Percentiles rank a stretch among this genome's conserved stretches.
phyloP scores from a whole-genome alignment of 92 coral and sea anemone species.

The Heteractis magnifica region DNA sequence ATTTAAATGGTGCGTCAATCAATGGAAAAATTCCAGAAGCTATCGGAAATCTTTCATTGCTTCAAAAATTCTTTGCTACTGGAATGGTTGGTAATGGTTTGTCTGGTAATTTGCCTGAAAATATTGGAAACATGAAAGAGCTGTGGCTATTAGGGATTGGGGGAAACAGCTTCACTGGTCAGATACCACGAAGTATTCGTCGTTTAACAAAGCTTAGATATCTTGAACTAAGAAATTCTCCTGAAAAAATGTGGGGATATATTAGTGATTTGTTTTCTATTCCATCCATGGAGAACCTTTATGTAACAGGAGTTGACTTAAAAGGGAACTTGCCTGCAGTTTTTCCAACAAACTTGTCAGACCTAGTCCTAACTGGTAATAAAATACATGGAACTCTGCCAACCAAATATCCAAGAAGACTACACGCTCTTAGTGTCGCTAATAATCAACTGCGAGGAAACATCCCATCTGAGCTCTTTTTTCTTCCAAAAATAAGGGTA shows the following conservation, averaged over 20 bases:
- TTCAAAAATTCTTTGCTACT: background rate
- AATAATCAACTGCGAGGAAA: conserved; percentile 44
- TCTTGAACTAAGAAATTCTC: conserved; percentile 42
- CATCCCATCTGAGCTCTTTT: conserved; percentile 38
- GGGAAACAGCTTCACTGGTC: conserved; percentile 42
- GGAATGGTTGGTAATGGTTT: background rate
- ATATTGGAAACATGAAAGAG: background rate
- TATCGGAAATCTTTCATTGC: background rate
- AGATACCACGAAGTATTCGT: conserved; percentile 49
- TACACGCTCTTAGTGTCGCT: conserved; percentile 34
- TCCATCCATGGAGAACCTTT: conserved; percentile 11
- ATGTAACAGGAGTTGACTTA: conserved; percentile 45
- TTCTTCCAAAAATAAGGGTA: background rate
- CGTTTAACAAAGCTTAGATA: conserved; percentile 23
- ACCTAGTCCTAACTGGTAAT: conserved; percentile 42
- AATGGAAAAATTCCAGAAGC: background rate
- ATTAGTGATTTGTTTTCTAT: conserved; percentile 31
- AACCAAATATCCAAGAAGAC: background rate
- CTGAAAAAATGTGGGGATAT: conserved; percentile 33
- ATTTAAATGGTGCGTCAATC: conserved; percentile 19
- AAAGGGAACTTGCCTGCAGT: conserved; percentile 40
- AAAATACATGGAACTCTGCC: conserved; percentile 38
- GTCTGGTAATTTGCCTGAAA: background rate
- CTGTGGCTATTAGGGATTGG: conserved; percentile 17
- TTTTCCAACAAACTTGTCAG: conserved; percentile 9